These are phyloP conservation scores for Aegypius monachus DNA, from an alignment of 2,113 vertebrate species.

Conservation along the genomic window DNA sequence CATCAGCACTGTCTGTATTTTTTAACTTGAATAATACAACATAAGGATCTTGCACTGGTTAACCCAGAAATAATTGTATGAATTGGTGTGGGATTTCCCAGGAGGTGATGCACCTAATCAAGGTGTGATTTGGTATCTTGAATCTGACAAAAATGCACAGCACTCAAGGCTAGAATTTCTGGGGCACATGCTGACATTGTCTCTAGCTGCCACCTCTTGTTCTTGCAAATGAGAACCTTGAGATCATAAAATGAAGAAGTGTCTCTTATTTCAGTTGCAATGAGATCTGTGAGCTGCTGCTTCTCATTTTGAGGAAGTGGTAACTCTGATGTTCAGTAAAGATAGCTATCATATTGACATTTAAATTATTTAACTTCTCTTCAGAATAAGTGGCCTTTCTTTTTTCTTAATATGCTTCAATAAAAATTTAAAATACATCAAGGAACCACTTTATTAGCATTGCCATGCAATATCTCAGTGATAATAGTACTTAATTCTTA, in stretches of 20 bases:
- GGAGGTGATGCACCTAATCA: neutral
- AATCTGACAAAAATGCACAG: neutral
- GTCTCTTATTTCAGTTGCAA: neutral
- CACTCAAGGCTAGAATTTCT: neutral
- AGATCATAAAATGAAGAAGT: neutral
- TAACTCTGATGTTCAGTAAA: neutral
- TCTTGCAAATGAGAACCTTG: neutral
- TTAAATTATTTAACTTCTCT: neutral
- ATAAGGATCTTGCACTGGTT: neutral
- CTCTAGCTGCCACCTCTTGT: neutral
- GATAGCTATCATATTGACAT: neutral
- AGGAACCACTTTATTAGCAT: neutral
- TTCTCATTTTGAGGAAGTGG: neutral
- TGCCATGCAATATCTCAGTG: neutral
- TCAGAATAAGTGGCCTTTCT: neutral
- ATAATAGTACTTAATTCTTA: neutral
- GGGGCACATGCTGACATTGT: neutral
- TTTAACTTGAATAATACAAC: neutral
- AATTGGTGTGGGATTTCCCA: neutral
- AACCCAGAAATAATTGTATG: neutral
- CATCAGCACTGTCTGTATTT: neutral
- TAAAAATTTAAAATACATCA: neutral
- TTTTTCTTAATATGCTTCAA: neutral
- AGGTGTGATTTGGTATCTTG: neutral
- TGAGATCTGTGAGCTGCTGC: neutral